These are phyloP conservation scores for Drosophila niveifrons DNA, from an alignment of 2,888 invertebrate genomes.

Conservation along the genomic window DNA sequence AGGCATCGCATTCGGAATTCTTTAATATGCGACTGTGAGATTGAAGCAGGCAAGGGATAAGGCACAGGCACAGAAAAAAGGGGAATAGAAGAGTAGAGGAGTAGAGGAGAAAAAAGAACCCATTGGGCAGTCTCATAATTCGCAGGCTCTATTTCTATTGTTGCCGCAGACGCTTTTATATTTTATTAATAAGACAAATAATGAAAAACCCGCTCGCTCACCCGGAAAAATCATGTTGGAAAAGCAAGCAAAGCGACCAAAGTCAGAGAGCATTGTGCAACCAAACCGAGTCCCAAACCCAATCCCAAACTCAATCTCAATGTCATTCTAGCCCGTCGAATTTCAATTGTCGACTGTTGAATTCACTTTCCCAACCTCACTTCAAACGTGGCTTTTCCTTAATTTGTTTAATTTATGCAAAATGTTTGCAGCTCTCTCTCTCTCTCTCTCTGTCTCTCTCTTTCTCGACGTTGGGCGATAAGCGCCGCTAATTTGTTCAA, in stretches of 20 bases:
- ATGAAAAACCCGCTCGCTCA: slow-evolving; percentile 62
- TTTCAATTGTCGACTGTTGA: slow-evolving; percentile 12
- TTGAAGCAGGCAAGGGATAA: not conserved
- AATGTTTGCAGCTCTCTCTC: slow-evolving; percentile 57
- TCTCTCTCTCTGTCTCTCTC: not conserved
- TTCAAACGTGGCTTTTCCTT: slow-evolving; percentile 54
- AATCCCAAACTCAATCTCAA: slow-evolving; percentile 20
- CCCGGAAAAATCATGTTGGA: slow-evolving; percentile 64
- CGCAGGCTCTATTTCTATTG: slow-evolving; percentile 47
- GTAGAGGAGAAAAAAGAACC: not conserved
- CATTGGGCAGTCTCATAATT: slow-evolving; percentile 43
- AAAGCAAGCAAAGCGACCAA: slow-evolving; percentile 1
- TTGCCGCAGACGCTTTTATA: slow-evolving; percentile 46
- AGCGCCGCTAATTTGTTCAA: slow-evolving; percentile 77
- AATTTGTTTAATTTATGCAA: slow-evolving; percentile 82
- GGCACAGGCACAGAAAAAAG: too few relatives aligned
- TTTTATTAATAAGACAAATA: slow-evolving; percentile 74
- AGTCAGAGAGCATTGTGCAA: not conserved
- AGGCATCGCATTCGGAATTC: slow-evolving; percentile 61
- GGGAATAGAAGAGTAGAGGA: not conserved
- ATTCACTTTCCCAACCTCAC: slow-evolving; percentile 38
- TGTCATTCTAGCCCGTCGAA: slow-evolving; percentile 34
- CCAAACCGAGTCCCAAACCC: slow-evolving; percentile 21
- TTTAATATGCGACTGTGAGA: slow-evolving; percentile 33
- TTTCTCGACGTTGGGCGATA: slow-evolving; percentile 55